Conservation (phyloP, 2,113 vertebrate species). For the Carlito syrichta region DNA sequence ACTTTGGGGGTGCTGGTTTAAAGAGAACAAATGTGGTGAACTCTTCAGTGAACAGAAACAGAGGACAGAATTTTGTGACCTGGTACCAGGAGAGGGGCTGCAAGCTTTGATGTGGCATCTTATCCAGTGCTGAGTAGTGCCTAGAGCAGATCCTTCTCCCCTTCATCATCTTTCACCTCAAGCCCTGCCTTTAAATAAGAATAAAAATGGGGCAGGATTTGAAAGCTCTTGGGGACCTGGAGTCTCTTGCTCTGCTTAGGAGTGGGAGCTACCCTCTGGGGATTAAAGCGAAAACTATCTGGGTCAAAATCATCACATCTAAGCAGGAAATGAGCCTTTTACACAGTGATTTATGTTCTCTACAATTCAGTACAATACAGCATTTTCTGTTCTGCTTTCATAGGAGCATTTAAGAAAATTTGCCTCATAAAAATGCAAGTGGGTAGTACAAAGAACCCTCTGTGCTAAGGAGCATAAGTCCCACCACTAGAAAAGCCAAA, state of each 20-base stretch:
- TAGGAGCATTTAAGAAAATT: background rate
- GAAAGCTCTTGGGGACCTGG: background rate
- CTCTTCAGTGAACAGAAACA: accelerated
- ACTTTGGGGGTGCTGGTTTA: background rate
- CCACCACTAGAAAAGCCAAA: background rate
- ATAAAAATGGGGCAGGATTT: background rate
- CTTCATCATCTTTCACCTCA: background rate
- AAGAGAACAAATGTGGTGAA: background rate
- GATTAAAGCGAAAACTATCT: background rate
- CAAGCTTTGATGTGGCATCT: accelerated
- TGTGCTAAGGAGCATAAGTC: background rate
- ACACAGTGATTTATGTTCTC: background rate
- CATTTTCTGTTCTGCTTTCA: background rate
- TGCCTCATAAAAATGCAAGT: background rate
- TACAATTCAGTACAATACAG: background rate
- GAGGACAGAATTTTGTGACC: background rate
- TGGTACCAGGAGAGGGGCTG: background rate
- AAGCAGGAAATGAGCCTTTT: background rate
- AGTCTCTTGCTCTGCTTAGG: background rate
- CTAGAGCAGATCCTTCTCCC: background rate
- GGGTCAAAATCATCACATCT: background rate
- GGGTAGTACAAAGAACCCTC: background rate
- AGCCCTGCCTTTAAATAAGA: background rate
- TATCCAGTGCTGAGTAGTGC: background rate
- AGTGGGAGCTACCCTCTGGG: background rate